Base-by-base conservation (phyloP, 2,113 vertebrate species). In the Clarias batrachus region DNA sequence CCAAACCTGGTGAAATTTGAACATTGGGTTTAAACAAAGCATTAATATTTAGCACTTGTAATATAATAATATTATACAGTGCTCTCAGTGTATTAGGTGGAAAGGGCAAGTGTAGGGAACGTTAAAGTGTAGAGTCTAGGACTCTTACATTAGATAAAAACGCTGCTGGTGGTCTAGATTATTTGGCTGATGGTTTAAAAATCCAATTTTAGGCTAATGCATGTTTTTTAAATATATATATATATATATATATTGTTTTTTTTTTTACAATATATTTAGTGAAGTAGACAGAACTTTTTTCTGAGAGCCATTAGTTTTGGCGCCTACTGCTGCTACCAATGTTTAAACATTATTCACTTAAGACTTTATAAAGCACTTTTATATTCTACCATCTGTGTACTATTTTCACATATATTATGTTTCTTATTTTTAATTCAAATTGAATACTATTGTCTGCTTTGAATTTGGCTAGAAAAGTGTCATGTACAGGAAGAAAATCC, bases 1-100 rank as follows among this genome's bases (percentile, higher is more conserved):
- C 94, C 5, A 96, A 97, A 96, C 97, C 30, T 41, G 96, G 97
- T 97, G 19, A 82, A 78, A 66, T 52, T 62, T 25, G 59, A 78
- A 54, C 74, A 56, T 9, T 9, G 14, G 33, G 30, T 73, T 52
- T 76, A 48, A 77, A 56, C 48, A 56, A 78, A 56, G 52, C 10
- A 52, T 25, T 52, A 76, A 8, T 21, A 10, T 56, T 79, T 59
- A 79, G 27, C 77, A 30, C 17, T 33, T 21, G 17, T 81, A 41
- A 62, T 62, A 81, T 37, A 37, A 81, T 60, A 59, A 79, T 4
- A 79, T 3, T 56, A 6, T n/a, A 14, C 27, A 57, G 73, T 54
- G 41, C n/a, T 52, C 25, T 54, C 4, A 2, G 1, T 57, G 52
- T 27, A 57, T 78, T 57, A 57, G 52, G 8, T 27, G n/a, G 52